Base-by-base conservation (phyloP, 2,797 vertebrate genomes). In the Xenops minutus region DNA sequence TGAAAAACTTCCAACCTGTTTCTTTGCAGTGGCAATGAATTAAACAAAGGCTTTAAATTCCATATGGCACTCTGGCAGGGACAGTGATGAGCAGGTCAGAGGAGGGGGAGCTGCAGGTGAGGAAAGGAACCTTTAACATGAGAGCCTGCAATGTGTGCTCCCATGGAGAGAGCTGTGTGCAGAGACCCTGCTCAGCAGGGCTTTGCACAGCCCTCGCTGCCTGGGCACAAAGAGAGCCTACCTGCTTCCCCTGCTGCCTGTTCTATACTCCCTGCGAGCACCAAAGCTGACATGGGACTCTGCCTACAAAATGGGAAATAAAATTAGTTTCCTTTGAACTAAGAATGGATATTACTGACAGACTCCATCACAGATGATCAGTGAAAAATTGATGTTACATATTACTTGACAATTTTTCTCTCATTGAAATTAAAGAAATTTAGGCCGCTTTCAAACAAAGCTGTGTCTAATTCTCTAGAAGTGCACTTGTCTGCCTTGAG, bases 401-500 rank as follows among this genome's bases (percentile, higher is more conserved):
- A n/a, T 94, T 83, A 61, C 68, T 95, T 91, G 95, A 96, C 86
- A 96, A 78, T 88, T 96, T 96, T 92, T 80, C 84, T 96, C 43
- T 97, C 91, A 88, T 21, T 92, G 92, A 97, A 97, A 96, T 97
- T 86, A 89, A 91, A 97, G 82, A 95, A 91, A 95, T 95, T 96
- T 93, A 95, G 88, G 67, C 69, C 3, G 52, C 66, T 84, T 96
- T 94, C 80, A 96, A 96, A 97, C 76, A 94, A 78, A 92, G 84
- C 82, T 95, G 76, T 74, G 64, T 94, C 93, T 94, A 61, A 86
- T 95, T 94, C 85, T 63, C 85, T 90, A 84, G 81, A 97, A 97
- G 37, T 83, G 71, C 39, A 84, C 64, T 90, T 76, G 37, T 95
- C 78, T 96, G 94, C 92, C 96, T 96, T 82, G 74, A 73, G 94